Percentiles rank a stretch among this genome's conserved stretches.
Evolutionary conservation across 2,113 vertebrate genomes (phyloP).

Genomic region (Alaudala cheleensis): DNA sequence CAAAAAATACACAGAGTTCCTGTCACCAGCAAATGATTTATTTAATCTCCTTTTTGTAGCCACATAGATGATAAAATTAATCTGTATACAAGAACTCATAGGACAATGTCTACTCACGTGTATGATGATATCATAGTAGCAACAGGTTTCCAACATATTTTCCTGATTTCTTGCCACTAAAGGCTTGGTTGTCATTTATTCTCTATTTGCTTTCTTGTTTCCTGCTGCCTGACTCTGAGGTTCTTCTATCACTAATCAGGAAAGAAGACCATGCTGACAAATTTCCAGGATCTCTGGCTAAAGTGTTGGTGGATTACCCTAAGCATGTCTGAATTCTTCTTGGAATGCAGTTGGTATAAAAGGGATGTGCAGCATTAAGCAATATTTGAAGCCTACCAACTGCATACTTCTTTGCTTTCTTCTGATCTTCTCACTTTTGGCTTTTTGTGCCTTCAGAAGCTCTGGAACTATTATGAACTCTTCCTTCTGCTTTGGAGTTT

Average conservation of each 20-base stretch:
- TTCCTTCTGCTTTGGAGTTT: background rate
- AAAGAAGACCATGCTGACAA: background rate
- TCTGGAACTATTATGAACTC: background rate
- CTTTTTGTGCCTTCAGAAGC: background rate
- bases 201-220: background rate
- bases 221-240: background rate
- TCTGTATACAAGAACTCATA: background rate
- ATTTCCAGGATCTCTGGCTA: background rate
- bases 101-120: background rate
- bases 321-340: background rate
- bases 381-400: background rate
- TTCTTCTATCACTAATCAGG: background rate
- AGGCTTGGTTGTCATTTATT: background rate
- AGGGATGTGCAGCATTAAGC: background rate
- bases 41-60: background rate
- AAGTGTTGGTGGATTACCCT: background rate
- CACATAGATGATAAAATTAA: background rate
- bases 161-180: background rate
- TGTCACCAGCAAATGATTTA: background rate
- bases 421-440: background rate
- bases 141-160: background rate
- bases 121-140: background rate
- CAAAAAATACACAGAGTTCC: background rate
- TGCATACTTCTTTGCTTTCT: background rate
- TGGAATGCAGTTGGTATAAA: background rate